Evolutionary conservation across 1,140 invertebrate species (phyloP).

Genomic region (Drosophila biarmipes): DNA sequence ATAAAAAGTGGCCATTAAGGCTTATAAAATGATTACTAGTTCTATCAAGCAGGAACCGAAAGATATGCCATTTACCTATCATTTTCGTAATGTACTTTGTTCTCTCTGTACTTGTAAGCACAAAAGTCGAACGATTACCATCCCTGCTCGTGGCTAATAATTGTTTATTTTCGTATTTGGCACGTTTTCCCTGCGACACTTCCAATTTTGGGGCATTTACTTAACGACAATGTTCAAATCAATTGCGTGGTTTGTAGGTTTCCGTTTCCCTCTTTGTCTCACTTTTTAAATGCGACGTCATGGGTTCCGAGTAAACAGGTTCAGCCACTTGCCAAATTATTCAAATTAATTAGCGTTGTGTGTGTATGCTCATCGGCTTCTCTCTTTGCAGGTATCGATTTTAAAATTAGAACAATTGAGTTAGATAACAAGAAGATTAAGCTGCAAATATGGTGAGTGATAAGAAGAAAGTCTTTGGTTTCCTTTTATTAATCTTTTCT

Average conservation of each 20-base stretch:
- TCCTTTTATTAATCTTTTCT: conserved; percentile 8
- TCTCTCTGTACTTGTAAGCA: conserved; percentile 6
- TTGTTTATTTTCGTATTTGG: conserved; percentile 74
- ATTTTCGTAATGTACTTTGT: background rate
- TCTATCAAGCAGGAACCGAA: background rate
- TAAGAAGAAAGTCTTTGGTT: background rate
- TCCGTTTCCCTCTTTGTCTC: conserved; percentile 12
- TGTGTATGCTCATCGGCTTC: conserved; percentile 34
- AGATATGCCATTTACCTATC: background rate
- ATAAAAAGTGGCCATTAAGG: too few relatives aligned
- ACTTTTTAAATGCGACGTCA: conserved; percentile 27
- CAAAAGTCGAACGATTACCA: conserved; percentile 1
- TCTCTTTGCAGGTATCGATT: conserved; percentile 94
- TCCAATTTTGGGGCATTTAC: conserved; percentile 68
- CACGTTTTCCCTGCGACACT: conserved; percentile 63
- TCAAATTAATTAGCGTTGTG: conserved; percentile 49
- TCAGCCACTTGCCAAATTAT: conserved; percentile 53
- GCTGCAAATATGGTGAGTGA: conserved; percentile 96
- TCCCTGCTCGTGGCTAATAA: conserved; percentile 20
- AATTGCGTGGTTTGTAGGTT: conserved; percentile 64
- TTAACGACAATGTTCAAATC: conserved; percentile 64
- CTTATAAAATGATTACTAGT: background rate
- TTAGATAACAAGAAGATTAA: conserved; percentile 99
- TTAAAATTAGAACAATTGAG: conserved; percentile 99
- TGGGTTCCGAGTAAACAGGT: conserved; percentile 23